Evolutionary conservation across 2,888 invertebrate species (phyloP), one percentile per base, ranked within the genome.

Genomic region (Lysandra bellargus): DNA sequence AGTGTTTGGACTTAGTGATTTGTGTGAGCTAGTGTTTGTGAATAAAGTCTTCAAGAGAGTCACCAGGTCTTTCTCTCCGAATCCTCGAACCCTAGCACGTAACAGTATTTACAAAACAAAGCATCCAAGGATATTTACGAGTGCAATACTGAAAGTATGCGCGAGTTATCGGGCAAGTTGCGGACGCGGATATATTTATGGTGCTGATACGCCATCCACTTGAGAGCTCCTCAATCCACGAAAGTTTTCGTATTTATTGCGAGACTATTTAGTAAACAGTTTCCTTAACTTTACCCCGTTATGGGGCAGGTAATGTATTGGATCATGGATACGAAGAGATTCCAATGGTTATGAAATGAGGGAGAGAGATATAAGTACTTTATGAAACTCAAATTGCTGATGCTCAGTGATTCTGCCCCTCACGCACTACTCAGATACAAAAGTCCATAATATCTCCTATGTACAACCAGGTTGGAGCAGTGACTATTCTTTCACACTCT

Each of bases 191-290:
- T 30, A 75, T 75, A 75, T 75, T 75, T 75, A 75, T 53, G 12
- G 53, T n/a, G 40, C 30, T 53, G 75, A 75, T 75, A 75, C 49
- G 53, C 75, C 23, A 53, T 14, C 23, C n/a, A 75, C 57, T 76
- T 33, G 53, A 76, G 76, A 53, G 33, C 33, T 69, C 17, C 69
- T 69, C 69, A 37, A 69, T 69, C 69, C 33, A 49, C 49, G 33
- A 9, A 76, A 76, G 30, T 57, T 76, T 33, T 17, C 9, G 76
- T 76, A 76, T 76, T 76, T 76, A 76, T 33, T 5, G 76, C 33
- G 17, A 0, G 44, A 33, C 76, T 76, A 33, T 75, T 75, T 76
- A 57, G 76, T 76, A 57, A 76, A 76, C 30, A 76, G 37, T 69
- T 69, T 17, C 6, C n/a, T 7, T 17, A 69, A 69, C 69, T 69